Evolutionary conservation across 2,888 invertebrate species (phyloP).

Genomic region (Chymomyza amoena): DNA sequence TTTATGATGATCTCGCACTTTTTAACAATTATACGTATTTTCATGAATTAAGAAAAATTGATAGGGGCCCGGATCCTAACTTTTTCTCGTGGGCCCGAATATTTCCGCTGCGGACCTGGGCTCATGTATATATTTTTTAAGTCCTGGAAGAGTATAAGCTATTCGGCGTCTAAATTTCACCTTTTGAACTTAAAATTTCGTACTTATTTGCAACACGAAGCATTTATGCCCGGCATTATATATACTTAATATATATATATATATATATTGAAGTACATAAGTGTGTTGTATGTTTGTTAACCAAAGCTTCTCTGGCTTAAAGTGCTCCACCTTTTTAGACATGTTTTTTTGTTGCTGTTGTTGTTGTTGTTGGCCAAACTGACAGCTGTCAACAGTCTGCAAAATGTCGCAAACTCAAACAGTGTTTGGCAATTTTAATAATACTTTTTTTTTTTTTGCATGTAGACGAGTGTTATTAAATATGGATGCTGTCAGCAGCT

Average conservation of each 20-base stretch:
- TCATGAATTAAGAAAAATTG: no score
- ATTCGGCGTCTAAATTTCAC: no score
- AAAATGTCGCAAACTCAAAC: slow-evolving; percentile 30
- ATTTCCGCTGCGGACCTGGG: no score
- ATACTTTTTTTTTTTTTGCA: slow-evolving; percentile 11
- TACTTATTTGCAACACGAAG: slow-evolving; percentile 60
- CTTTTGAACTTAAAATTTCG: slow-evolving; percentile 60
- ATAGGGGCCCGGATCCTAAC: no score
- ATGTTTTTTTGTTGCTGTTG: not conserved
- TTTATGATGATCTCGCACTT: no score
- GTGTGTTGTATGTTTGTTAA: not conserved
- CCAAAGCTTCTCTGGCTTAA: slow-evolving; percentile 32
- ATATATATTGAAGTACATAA: not conserved
- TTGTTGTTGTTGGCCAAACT: not conserved
- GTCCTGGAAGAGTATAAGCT: no score
- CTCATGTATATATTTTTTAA: no score
- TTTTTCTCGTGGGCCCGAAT: no score
- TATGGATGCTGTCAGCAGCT: not conserved
- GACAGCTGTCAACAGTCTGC: slow-evolving; percentile 67
- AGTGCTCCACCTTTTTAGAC: slow-evolving; percentile 34
- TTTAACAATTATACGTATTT: no score
- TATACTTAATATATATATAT: not conserved
- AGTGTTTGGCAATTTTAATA: slow-evolving; percentile 61
- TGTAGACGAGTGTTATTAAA: not conserved
- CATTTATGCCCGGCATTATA: slow-evolving; percentile 4